Evolutionary conservation across 2,888 invertebrate species (phyloP).

Genomic region (Amphipyra tragopoginis): DNA sequence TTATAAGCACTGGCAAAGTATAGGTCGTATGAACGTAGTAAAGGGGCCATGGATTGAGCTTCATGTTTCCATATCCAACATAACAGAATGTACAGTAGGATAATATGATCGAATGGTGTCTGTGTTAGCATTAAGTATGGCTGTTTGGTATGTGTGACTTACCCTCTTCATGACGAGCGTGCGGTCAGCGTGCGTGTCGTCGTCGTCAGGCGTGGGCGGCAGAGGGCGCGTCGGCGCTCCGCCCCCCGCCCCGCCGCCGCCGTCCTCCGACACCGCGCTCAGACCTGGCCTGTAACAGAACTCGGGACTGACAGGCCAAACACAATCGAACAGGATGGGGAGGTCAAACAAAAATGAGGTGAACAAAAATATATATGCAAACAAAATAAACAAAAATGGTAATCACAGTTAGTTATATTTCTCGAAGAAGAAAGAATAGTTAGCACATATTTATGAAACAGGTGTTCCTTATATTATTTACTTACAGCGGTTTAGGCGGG

Average conservation of each 20-base stretch:
- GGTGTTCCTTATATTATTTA: slow-evolving; percentile 58
- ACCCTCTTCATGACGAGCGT: slow-evolving; percentile 98
- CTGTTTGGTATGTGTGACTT: slow-evolving; percentile 80
- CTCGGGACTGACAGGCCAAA: slow-evolving; percentile 92
- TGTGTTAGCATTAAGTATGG: slow-evolving; percentile 55
- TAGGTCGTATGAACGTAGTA: slow-evolving; percentile 23
- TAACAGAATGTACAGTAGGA: slow-evolving; percentile 20
- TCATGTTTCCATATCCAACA: slow-evolving; percentile 20
- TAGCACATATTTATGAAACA: not conserved
- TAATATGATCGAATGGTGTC: slow-evolving; percentile 19
- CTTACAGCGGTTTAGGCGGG: slow-evolving; percentile 98
- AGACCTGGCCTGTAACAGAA: slow-evolving; percentile 94
- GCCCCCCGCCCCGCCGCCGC: slow-evolving; percentile 81
- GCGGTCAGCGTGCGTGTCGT: slow-evolving; percentile 94
- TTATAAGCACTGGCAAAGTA: slow-evolving; percentile 36
- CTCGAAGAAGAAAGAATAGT: slow-evolving; percentile 3
- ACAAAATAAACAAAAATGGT: slow-evolving; percentile 55
- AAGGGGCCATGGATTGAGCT: slow-evolving; percentile 30
- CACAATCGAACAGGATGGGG: slow-evolving; percentile 65
- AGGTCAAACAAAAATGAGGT: slow-evolving; percentile 56
- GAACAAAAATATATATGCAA: slow-evolving; percentile 62
- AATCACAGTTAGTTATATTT: slow-evolving; percentile 39
- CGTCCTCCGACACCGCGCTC: slow-evolving; percentile 78
- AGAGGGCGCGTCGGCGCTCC: slow-evolving; percentile 97
- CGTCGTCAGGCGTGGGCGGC: slow-evolving; percentile 98